Evolutionary conservation across 2,797 vertebrate species (phyloP).

Genomic region (Argyrosomus regius): DNA sequence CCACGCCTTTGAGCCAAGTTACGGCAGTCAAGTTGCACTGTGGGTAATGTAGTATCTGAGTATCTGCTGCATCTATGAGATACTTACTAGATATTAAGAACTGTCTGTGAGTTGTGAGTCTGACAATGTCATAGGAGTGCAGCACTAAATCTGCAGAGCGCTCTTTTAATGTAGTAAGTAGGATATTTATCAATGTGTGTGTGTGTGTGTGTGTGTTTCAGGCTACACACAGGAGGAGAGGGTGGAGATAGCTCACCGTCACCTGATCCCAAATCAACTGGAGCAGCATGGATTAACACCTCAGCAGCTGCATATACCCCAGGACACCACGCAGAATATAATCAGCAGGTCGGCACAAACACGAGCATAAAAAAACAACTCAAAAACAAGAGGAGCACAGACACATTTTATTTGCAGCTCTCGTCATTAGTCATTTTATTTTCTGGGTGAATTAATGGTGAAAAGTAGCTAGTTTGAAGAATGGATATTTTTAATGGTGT

Average conservation of each 20-base stretch:
- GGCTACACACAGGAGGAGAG: slow-evolving; percentile 99
- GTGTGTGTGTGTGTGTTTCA: slow-evolving; percentile 63
- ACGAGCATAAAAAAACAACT: neutral
- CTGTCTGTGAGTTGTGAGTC: neutral
- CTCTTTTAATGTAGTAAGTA: too few species aligned
- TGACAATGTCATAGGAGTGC: too few species aligned
- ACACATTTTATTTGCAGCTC: neutral
- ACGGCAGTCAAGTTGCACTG: too few species aligned
- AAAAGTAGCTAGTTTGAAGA: neutral
- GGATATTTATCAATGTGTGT: too few species aligned
- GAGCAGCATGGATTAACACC: slow-evolving; percentile 95
- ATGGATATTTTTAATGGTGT: too few species aligned
- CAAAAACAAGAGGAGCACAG: neutral
- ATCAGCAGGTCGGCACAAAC: slow-evolving; percentile 89
- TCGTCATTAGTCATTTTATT: neutral
- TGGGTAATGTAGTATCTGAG: neutral
- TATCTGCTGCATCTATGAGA: neutral
- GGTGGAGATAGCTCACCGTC: slow-evolving; percentile 96
- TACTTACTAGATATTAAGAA: too few species aligned
- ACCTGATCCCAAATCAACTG: slow-evolving; percentile 96
- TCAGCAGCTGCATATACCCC: slow-evolving; percentile 94
- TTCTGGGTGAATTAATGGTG: neutral
- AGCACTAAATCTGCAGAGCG: too few species aligned
- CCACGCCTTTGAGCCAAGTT: neutral
- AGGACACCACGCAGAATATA: slow-evolving; percentile 90